These are phyloP conservation scores for Brachyhypopomus occidentalis DNA, from an alignment of 2,113 vertebrate genomes.

Conservation along the genomic window DNA sequence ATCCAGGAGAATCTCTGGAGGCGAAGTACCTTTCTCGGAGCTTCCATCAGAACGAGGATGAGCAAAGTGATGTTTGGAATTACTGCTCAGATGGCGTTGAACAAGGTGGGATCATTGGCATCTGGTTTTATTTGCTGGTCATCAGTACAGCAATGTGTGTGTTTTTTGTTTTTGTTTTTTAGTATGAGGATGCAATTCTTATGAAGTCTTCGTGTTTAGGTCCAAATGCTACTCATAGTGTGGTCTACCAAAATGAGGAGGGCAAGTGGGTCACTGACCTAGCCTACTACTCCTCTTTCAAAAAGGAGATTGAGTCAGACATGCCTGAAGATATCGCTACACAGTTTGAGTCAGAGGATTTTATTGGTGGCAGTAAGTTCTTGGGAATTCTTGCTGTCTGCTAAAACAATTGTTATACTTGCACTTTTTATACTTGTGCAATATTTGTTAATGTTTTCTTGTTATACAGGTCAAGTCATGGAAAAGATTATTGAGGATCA, in stretches of 20 bases:
- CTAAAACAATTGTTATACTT: neutral
- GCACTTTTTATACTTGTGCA: neutral
- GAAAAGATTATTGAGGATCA: constrained; percentile 87
- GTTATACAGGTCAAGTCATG: constrained; percentile 80
- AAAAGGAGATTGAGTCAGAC: constrained; percentile 78
- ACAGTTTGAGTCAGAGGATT: constrained; percentile 78
- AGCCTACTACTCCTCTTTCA: constrained; percentile 91
- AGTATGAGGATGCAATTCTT: neutral
- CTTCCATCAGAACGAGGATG: constrained; percentile 64
- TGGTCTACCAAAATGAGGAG: constrained; percentile 95
- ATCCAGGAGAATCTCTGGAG: constrained; percentile 68
- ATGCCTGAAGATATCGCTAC: constrained; percentile 55
- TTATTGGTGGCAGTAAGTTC: constrained; percentile 83
- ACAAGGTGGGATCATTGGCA: constrained; percentile 60
- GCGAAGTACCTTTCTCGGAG: constrained; percentile 78
- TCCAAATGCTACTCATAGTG: constrained; percentile 65
- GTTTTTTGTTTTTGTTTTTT: neutral
- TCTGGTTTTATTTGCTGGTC: neutral
- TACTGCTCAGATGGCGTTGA: constrained; percentile 61
- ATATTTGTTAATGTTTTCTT: neutral
- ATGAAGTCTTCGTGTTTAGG: constrained; percentile 64
- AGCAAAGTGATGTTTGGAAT: constrained; percentile 67
- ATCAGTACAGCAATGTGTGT: neutral
- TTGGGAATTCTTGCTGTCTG: neutral
- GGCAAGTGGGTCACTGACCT: constrained; percentile 96